phyloP scores from a whole-genome alignment of 64 coral and sea anemone species.

The Montipora foliosa region DNA sequence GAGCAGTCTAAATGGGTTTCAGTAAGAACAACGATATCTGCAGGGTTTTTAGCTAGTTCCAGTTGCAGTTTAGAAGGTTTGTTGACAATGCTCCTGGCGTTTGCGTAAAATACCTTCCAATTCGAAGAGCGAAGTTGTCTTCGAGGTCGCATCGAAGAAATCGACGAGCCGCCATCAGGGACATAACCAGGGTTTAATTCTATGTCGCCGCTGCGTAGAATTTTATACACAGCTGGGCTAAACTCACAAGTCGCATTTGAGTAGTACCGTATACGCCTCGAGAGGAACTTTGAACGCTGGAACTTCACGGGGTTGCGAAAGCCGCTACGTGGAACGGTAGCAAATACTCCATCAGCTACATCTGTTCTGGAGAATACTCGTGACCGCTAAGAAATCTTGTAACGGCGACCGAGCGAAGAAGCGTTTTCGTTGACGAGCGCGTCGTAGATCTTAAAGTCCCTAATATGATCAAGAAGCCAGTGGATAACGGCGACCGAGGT shows the following conservation, averaged over 20 bases:
- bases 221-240: conserved; percentile 6
- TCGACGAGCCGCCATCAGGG: background rate
- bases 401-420: too few relatives aligned
- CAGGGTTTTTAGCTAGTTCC: conserved; percentile 21
- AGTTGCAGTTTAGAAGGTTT: conserved; percentile 30
- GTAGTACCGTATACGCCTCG: background rate
- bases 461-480: too few relatives aligned
- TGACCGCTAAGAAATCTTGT: background rate
- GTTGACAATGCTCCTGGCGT: conserved; percentile 69
- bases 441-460: too few relatives aligned
- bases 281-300: background rate
- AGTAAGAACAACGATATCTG: conserved; percentile 57
- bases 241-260: conserved; percentile 8
- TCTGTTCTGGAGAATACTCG: conserved; percentile 17
- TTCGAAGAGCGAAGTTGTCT: background rate
- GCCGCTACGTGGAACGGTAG: background rate
- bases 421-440: too few relatives aligned
- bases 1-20: conserved; percentile 56
- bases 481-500: too few relatives aligned
- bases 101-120: conserved; percentile 38
- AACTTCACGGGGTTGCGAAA: background rate
- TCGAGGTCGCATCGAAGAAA: background rate
- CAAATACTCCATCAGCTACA: background rate
- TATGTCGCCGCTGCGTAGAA: background rate
- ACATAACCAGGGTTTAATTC: conserved; percentile 1